Conservation (phyloP, 2,888 invertebrate genomes). For the Stenichneumon culpator region DNA sequence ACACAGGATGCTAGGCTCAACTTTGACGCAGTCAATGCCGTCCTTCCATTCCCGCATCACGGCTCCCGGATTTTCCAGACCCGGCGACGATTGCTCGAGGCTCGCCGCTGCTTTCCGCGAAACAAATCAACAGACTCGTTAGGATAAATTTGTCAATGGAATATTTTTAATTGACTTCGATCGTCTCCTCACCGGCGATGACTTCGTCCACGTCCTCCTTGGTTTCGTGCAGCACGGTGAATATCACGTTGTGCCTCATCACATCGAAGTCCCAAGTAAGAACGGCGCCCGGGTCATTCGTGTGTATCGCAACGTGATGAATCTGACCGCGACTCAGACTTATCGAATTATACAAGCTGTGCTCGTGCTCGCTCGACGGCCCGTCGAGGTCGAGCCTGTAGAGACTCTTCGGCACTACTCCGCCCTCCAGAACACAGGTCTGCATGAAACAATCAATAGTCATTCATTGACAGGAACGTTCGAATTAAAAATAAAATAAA, state of each 20-base stretch:
- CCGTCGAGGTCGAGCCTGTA: constrained; percentile 87
- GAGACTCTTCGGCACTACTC: constrained; percentile 94
- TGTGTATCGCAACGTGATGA: constrained; percentile 92
- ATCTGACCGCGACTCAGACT: constrained; percentile 90
- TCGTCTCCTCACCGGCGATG: constrained; percentile 43
- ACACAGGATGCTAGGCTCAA: constrained; percentile 93
- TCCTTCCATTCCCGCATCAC: constrained; percentile 88
- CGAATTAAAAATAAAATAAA: background rate
- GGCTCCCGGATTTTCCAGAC: constrained; percentile 71
- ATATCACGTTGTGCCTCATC: constrained; percentile 94
- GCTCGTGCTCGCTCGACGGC: constrained; percentile 86
- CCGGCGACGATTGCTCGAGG: constrained; percentile 70
- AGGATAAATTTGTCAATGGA: background rate
- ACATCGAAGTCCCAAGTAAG: constrained; percentile 99
- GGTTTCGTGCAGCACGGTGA: constrained; percentile 89
- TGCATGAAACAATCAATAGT: constrained; percentile 81
- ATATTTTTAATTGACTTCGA: background rate
- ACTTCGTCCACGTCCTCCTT: constrained; percentile 63
- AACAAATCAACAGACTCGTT: background rate
- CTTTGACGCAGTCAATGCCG: constrained; percentile 91
- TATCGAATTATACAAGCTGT: constrained; percentile 91
- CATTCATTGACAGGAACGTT: constrained; percentile 13
- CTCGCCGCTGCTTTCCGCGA: constrained; percentile 67
- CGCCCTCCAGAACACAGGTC: constrained; percentile 95
- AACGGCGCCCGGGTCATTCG: constrained; percentile 94